A percentile compares a stretch with the other conserved stretches of the same genome.
Evolutionary conservation across 2,113 vertebrate genomes (phyloP).

Genomic region (Sisor rabdophorus): DNA sequence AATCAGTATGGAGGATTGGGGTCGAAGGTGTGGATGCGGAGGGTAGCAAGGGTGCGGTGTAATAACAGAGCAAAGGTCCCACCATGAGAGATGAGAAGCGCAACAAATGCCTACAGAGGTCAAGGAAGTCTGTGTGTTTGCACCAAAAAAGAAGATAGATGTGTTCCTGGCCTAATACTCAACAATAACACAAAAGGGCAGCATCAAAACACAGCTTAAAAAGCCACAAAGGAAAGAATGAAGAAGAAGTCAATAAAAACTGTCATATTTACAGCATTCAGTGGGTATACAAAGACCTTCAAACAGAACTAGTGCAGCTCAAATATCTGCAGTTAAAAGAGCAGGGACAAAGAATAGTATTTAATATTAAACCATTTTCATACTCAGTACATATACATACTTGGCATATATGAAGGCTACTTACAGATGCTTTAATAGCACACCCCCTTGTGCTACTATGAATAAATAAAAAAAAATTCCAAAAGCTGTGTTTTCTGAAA

Average conservation of each 20-base stretch:
- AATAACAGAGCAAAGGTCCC: slow-evolving; percentile 68
- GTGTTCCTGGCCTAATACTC: slow-evolving; percentile 67
- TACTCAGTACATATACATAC: neutral
- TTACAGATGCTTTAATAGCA: slow-evolving; percentile 7
- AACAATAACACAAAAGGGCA: slow-evolving; percentile 64
- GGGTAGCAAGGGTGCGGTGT: slow-evolving; percentile 55
- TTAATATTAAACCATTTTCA: slow-evolving; percentile 13
- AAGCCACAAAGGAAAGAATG: slow-evolving; percentile 64
- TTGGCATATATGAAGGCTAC: slow-evolving; percentile 14
- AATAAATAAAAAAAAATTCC: no score
- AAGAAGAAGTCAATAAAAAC: slow-evolving; percentile 61
- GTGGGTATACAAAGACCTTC: slow-evolving; percentile 4
- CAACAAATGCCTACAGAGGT: slow-evolving; percentile 61
- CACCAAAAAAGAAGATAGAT: slow-evolving; percentile 64
- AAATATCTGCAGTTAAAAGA: neutral
- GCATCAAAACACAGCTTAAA: slow-evolving; percentile 61
- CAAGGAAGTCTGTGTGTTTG: slow-evolving; percentile 60
- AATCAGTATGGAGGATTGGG: slow-evolving; percentile 41
- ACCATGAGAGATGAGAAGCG: slow-evolving; percentile 64
- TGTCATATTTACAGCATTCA: slow-evolving; percentile 58
- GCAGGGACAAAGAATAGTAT: neutral
- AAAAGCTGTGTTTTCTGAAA: no score
- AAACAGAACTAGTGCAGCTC: neutral
- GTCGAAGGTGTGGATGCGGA: slow-evolving; percentile 33
- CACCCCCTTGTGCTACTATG: no score